A percentile compares a stretch with the other conserved stretches of the same genome.
Conservation (phyloP, 2,888 invertebrate species). For the Neuroscelio doddi region DNA sequence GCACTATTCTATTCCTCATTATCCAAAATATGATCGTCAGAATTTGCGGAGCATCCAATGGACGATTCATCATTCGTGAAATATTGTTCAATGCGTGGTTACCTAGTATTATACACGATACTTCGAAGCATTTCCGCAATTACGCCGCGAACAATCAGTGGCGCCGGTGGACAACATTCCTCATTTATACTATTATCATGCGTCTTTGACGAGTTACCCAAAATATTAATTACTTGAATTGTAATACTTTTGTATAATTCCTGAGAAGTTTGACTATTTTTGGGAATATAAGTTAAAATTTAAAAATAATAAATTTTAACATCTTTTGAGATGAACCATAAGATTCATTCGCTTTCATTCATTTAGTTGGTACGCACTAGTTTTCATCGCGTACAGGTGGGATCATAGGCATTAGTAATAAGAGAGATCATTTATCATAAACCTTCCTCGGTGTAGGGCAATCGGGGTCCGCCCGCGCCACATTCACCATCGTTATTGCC, state of each 20-base stretch:
- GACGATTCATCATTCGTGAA: constrained; percentile 2
- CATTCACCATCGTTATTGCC: constrained; percentile 45
- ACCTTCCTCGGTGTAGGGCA: constrained; percentile 51
- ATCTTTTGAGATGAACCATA: constrained; percentile 6
- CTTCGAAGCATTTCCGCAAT: background rate
- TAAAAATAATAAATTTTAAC: background rate
- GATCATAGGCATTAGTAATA: constrained; percentile 55
- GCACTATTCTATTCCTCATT: no score
- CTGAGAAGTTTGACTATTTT: no score
- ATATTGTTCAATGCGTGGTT: no score
- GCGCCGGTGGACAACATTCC: constrained; percentile 50
- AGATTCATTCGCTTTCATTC: constrained; percentile 19
- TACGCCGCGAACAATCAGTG: constrained; percentile 29
- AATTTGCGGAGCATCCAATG: background rate
- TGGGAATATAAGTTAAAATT: no score
- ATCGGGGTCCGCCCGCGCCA: constrained; percentile 57
- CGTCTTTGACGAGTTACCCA: background rate
- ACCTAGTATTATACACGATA: background rate
- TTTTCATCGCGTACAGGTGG: constrained; percentile 32
- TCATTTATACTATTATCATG: background rate
- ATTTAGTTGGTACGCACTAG: constrained; percentile 11
- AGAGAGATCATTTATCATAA: constrained; percentile 27
- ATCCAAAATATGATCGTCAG: constrained; percentile 5
- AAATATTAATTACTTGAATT: background rate
- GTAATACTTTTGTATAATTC: no score